Evolutionary conservation across 1,140 invertebrate genomes (phyloP).

Genomic region (Caenorhabditis briggsae): DNA sequence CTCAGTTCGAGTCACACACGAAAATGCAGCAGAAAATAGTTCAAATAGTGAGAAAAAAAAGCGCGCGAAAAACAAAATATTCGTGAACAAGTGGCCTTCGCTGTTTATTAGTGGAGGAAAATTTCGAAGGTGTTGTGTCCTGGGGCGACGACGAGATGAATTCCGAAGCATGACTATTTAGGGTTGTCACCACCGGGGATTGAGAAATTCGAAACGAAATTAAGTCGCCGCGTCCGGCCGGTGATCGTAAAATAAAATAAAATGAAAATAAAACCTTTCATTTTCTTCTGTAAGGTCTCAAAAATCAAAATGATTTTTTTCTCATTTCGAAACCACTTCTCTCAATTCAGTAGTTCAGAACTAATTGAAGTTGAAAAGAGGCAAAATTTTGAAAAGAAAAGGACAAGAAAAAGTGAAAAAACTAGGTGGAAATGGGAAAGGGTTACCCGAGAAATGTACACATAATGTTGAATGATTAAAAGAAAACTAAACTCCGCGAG

Average conservation of each 20-base stretch:
- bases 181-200: slow-evolving; percentile 33
- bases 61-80: slow-evolving; percentile 52
- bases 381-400: slow-evolving; percentile 17
- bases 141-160: not conserved
- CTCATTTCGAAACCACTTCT: not conserved
- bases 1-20: slow-evolving; percentile 46
- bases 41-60: slow-evolving; percentile 37
- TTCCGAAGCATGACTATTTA: slow-evolving; percentile 18
- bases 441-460: slow-evolving; percentile 40
- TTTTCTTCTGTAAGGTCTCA: slow-evolving; percentile 20
- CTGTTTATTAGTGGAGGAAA: slow-evolving; percentile 28
- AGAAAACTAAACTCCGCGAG: not conserved
- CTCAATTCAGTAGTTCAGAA: slow-evolving; percentile 3
- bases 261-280: not conserved
- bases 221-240: not conserved
- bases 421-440: no score
- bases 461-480: slow-evolving; percentile 52
- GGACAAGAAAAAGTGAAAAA: not conserved
- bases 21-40: slow-evolving; percentile 49
- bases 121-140: slow-evolving; percentile 47
- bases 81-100: slow-evolving; percentile 52
- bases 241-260: slow-evolving; percentile 21
- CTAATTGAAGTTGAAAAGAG: slow-evolving; percentile 14
- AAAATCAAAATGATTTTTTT: not conserved
- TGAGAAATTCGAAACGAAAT: slow-evolving; percentile 24